phyloP scores from a whole-genome alignment of 2,113 vertebrate species.

The Pitta sordida region DNA sequence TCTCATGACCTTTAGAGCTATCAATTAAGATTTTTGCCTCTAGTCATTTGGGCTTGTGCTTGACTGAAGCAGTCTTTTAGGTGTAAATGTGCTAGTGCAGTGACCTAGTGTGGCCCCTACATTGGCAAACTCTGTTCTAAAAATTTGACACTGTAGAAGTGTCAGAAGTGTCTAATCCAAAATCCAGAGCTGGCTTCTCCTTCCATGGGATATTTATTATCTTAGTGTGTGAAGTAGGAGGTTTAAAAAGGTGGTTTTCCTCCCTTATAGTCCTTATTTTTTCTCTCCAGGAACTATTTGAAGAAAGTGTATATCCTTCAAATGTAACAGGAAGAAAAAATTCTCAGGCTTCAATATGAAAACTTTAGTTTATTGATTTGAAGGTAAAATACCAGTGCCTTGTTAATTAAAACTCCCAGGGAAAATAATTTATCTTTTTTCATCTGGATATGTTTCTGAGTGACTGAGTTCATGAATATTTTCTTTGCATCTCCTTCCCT shows the following conservation, averaged over 20 bases:
- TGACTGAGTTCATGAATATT: not conserved
- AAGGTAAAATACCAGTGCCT: not conserved
- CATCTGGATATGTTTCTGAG: not conserved
- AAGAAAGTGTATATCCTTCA: not conserved
- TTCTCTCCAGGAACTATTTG: not conserved
- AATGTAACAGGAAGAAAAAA: not conserved
- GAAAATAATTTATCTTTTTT: not conserved
- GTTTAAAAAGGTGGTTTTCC: not conserved
- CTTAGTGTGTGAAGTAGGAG: not conserved
- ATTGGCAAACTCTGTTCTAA: not conserved
- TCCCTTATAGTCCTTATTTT: not conserved
- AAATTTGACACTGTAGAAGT: not conserved
- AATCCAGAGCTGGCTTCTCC: not conserved
- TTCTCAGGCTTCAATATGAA: not conserved
- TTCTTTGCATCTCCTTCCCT: not conserved
- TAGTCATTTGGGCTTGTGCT: constrained; percentile 35
- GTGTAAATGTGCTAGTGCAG: not conserved
- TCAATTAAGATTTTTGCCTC: constrained; percentile 40
- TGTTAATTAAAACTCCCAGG: not conserved
- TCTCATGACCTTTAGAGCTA: constrained; percentile 67
- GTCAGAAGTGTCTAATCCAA: not conserved
- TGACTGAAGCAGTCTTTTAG: constrained; percentile 51
- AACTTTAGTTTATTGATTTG: not conserved
- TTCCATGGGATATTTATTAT: not conserved
- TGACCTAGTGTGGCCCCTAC: not conserved